These are phyloP conservation scores for Mycalesis mineus DNA, from an alignment of 2,888 invertebrate genomes.

Conservation along the genomic window DNA sequence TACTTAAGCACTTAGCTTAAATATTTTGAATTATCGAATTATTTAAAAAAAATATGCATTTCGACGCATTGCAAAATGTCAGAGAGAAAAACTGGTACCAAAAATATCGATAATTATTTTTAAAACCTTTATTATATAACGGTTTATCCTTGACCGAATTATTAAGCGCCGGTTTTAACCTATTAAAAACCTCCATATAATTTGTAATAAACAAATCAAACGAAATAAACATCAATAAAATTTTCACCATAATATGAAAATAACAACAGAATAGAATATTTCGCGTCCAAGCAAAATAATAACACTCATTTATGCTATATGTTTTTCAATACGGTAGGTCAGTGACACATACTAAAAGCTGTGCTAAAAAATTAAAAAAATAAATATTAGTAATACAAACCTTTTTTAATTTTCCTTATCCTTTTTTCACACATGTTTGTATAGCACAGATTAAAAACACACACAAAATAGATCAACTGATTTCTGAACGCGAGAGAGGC, in stretches of 20 bases:
- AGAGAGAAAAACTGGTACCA: too few relatives aligned
- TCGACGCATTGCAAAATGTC: too few relatives aligned
- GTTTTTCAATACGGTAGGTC: slow-evolving; percentile 29
- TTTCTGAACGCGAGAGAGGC: slow-evolving; percentile 11
- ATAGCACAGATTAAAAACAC: slow-evolving; percentile 42
- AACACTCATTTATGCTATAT: not conserved
- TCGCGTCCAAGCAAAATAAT: not conserved
- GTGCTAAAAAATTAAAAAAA: not conserved
- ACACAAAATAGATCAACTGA: slow-evolving; percentile 24
- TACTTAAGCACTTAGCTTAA: too few relatives aligned
- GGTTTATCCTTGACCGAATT: too few relatives aligned
- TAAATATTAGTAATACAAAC: slow-evolving; percentile 26
- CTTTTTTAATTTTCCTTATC: slow-evolving; percentile 54
- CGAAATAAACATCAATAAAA: not conserved
- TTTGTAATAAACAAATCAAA: not conserved
- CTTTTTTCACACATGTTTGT: slow-evolving; percentile 62
- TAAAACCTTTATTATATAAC: too few relatives aligned
- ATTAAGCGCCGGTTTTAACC: too few relatives aligned
- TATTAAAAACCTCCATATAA: too few relatives aligned
- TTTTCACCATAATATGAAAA: not conserved
- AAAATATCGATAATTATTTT: too few relatives aligned
- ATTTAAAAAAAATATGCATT: too few relatives aligned
- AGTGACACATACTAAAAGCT: slow-evolving; percentile 22
- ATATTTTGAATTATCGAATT: too few relatives aligned
- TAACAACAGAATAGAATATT: not conserved